phyloP scores from a whole-genome alignment of 1,140 invertebrate genomes.

The Atopsyche davidsoni region DNA sequence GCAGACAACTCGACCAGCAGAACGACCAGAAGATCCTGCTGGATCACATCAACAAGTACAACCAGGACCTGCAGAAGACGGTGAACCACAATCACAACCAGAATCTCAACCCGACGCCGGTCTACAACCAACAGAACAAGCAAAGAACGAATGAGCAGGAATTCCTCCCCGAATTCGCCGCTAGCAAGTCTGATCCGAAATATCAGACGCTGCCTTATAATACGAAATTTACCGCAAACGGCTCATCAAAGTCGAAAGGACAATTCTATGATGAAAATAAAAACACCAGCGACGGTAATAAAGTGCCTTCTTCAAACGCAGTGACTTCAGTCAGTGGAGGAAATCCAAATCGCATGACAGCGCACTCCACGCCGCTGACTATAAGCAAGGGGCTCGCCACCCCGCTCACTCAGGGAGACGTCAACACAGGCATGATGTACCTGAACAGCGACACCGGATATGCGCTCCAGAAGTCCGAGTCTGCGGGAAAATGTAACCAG shows the following conservation, averaged over 20 bases:
- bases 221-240: slow-evolving; percentile 66
- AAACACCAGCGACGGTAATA: slow-evolving; percentile 13
- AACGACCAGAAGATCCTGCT: slow-evolving; percentile 42
- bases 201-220: slow-evolving; percentile 90
- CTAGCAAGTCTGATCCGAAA: slow-evolving; percentile 85
- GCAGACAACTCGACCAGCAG: slow-evolving; percentile 36
- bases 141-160: slow-evolving; percentile 47
- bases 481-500: slow-evolving; percentile 44
- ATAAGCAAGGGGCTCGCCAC: slow-evolving; percentile 62
- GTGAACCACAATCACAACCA: slow-evolving; percentile 27
- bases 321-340: slow-evolving; percentile 30
- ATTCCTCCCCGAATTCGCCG: slow-evolving; percentile 47
- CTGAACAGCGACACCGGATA: slow-evolving; percentile 42
- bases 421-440: slow-evolving; percentile 34
- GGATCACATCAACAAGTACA: slow-evolving; percentile 43
- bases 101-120: slow-evolving; percentile 34
- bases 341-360: slow-evolving; percentile 52
- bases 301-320: slow-evolving; percentile 26
- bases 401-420: slow-evolving; percentile 50
- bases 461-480: slow-evolving; percentile 48
- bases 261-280: slow-evolving; percentile 32
- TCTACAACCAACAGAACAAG: slow-evolving; percentile 43
- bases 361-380: slow-evolving; percentile 60
- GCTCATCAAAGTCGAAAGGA: slow-evolving; percentile 40
- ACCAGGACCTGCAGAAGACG: slow-evolving; percentile 27